These are phyloP conservation scores for Hemistola chrysoprasaria DNA, from an alignment of 2,888 invertebrate genomes.

Conservation along the genomic window DNA sequence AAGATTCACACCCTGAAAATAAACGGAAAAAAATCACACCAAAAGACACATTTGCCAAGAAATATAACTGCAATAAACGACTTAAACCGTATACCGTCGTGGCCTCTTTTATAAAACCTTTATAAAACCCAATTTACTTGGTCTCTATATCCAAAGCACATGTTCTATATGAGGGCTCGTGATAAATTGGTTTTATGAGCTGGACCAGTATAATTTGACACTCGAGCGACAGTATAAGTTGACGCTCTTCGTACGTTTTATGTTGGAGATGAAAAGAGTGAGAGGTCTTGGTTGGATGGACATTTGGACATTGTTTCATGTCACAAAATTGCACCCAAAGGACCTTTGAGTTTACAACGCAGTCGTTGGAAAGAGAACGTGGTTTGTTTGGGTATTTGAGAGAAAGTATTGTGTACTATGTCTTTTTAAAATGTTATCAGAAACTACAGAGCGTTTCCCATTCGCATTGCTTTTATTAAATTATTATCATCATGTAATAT, in stretches of 20 bases:
- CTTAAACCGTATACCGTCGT: conserved; percentile 40
- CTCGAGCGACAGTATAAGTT: conserved; percentile 20
- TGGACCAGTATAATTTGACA: conserved; percentile 37
- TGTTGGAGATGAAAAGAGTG: conserved; percentile 20
- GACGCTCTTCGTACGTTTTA: conserved; percentile 20
- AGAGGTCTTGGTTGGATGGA: conserved; percentile 31
- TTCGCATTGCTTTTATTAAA: too few species aligned
- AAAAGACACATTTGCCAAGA: conserved; percentile 50
- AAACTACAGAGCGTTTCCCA: too few species aligned
- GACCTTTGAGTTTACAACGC: conserved; percentile 22
- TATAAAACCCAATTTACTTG: conserved; percentile 24
- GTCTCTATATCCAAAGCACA: conserved; percentile 9
- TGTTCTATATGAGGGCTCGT: conserved; percentile 19
- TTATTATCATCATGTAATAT: too few species aligned
- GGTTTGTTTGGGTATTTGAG: conserved; percentile 21
- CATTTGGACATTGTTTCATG: conserved; percentile 35
- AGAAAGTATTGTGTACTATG: conserved; percentile 11
- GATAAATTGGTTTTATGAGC: conserved; percentile 23
- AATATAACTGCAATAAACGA: conserved; percentile 59
- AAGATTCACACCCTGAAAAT: conserved; percentile 28
- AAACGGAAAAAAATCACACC: conserved; percentile 38
- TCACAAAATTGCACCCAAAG: conserved; percentile 40
- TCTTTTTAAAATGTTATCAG: too few species aligned
- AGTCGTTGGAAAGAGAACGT: too few species aligned
- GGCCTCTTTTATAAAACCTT: conserved; percentile 10